Percentiles rank a stretch among this genome's conserved stretches.
Conservation (phyloP, 2,113 vertebrate genomes). For the Vombatus ursinus region DNA sequence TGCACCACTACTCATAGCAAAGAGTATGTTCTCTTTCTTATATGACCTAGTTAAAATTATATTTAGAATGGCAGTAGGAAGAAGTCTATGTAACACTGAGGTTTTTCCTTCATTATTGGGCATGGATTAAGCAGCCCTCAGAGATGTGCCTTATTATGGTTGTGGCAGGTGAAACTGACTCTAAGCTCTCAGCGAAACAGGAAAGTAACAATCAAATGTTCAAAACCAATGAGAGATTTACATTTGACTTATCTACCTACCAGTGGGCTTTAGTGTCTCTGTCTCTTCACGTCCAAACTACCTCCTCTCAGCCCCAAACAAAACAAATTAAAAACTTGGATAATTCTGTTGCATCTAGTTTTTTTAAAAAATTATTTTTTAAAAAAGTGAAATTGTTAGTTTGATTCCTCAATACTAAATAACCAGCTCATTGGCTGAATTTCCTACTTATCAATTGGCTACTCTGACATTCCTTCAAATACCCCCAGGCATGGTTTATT, state of each 20-base stretch:
- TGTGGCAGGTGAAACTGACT: background rate
- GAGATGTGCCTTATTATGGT: background rate
- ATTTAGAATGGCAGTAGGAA: background rate
- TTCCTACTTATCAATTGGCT: background rate
- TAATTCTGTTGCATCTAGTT: background rate
- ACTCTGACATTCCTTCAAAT: background rate
- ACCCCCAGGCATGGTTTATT: too few species aligned
- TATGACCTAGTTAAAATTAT: background rate
- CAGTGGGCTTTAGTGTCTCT: background rate
- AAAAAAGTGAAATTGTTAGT: background rate
- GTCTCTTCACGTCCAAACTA: background rate
- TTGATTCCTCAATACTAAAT: background rate
- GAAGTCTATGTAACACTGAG: background rate
- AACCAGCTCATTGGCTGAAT: background rate
- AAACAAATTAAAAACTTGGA: background rate
- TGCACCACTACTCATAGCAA: background rate
- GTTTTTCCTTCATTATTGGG: background rate
- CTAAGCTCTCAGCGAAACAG: background rate
- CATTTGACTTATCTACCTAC: background rate
- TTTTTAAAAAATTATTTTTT: too few species aligned
- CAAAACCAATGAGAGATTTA: background rate
- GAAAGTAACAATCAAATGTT: background rate
- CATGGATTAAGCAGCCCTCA: background rate
- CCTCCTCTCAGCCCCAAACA: background rate
- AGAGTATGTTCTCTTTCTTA: background rate